Percentiles rank a stretch among this genome's conserved stretches.
Conservation (phyloP, 2,888 invertebrate species). For the Melipona beecheii region DNA sequence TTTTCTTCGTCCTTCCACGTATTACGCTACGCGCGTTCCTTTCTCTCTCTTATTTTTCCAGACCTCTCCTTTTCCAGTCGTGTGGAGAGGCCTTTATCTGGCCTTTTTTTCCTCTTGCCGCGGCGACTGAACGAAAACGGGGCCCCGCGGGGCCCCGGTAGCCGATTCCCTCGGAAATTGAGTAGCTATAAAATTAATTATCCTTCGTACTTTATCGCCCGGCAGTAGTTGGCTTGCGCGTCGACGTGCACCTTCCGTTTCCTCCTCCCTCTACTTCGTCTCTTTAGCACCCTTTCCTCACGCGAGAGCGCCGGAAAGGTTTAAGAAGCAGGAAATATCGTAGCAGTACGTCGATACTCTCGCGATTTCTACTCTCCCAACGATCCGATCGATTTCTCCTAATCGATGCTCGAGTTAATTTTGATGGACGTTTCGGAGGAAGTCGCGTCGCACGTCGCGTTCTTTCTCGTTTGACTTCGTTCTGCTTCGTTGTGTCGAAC, state of each 20-base stretch:
- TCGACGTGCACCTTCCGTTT: constrained; percentile 44
- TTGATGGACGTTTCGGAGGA: not conserved
- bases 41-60: not conserved
- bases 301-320: constrained; percentile 42
- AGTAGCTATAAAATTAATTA: constrained; percentile 84
- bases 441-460: not conserved
- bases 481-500: too few relatives aligned
- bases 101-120: constrained; percentile 66
- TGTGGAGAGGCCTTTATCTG: constrained; percentile 50
- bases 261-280: not conserved
- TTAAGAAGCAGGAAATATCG: constrained; percentile 62
- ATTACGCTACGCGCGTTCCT: not conserved
- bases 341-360: constrained; percentile 15
- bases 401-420: not conserved
- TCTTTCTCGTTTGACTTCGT: too few relatives aligned
- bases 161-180: constrained; percentile 83
- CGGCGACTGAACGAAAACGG: constrained; percentile 79
- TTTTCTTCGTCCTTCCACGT: not conserved
- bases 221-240: constrained; percentile 63
- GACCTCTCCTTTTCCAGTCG: constrained; percentile 18
- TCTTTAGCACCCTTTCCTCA: constrained; percentile 4
- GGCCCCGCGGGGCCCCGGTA: constrained; percentile 77
- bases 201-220: constrained; percentile 82
- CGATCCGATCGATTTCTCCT: constrained; percentile 24
- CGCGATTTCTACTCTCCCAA: constrained; percentile 2